Percentiles rank a stretch among this genome's conserved stretches.
Conservation (phyloP, 2,797 vertebrate species). For the Rhinoraja longicauda region DNA sequence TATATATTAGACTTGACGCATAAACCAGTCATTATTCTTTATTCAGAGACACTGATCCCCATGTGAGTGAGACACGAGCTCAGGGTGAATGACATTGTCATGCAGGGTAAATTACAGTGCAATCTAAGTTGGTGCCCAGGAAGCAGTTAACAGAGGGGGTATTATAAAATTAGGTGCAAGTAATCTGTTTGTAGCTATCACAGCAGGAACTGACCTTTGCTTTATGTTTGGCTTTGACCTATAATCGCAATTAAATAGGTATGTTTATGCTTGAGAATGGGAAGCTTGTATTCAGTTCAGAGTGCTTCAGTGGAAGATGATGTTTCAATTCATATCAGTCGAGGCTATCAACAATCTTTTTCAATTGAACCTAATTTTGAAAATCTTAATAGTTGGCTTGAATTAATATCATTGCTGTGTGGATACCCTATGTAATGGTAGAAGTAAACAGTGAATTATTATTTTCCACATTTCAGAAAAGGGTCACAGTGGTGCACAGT, state of each 20-base stretch:
- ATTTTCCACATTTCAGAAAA: background rate
- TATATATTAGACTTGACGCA: background rate
- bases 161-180: background rate
- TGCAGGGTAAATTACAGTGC: constrained; percentile 10
- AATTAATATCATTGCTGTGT: background rate
- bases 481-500: too few species aligned
- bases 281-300: too few species aligned
- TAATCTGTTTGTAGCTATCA: background rate
- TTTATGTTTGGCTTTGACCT: background rate
- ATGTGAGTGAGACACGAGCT: too few species aligned
- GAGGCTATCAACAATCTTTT: background rate
- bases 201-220: background rate
- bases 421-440: background rate
- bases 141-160: background rate
- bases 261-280: background rate
- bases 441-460: background rate
- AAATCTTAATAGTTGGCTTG: background rate
- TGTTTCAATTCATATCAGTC: background rate
- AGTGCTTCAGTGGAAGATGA: background rate
- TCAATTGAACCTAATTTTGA: background rate
- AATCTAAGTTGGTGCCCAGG: constrained; percentile 1
- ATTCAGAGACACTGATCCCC: background rate
- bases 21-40: background rate
- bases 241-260: background rate
- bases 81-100: background rate